phyloP scores from a whole-genome alignment of 1,140 invertebrate genomes.

The Sinella curviseta region DNA sequence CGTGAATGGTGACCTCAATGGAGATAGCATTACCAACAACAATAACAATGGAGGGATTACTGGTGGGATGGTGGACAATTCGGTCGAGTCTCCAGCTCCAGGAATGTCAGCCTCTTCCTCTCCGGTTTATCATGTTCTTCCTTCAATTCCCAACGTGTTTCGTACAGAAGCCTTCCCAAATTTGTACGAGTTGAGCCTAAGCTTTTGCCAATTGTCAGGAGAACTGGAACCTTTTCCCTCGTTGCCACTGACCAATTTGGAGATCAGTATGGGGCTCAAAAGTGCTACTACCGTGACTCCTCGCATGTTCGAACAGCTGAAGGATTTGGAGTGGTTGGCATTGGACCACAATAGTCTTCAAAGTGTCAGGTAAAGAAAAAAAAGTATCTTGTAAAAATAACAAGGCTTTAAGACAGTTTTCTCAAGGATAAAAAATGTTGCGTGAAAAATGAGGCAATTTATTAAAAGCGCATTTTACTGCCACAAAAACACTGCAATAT shows the following conservation, averaged over 20 bases:
- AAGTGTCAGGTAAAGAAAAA: conserved; percentile 61
- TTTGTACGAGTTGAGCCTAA: conserved; percentile 80
- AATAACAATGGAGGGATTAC: neutral
- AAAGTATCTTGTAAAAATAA: no score
- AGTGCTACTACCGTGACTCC: conserved; percentile 72
- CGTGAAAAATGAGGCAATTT: no score
- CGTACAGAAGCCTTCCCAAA: conserved; percentile 56
- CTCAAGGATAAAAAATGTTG: no score
- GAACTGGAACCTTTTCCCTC: conserved; percentile 74
- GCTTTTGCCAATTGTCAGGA: conserved; percentile 80
- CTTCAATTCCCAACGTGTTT: conserved; percentile 42
- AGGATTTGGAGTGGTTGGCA: conserved; percentile 76
- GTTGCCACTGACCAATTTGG: conserved; percentile 74
- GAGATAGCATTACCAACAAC: neutral
- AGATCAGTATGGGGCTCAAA: conserved; percentile 80
- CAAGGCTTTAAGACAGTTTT: no score
- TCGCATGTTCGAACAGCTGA: conserved; percentile 66
- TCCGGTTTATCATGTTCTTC: neutral
- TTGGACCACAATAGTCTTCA: conserved; percentile 85
- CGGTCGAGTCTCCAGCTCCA: neutral
- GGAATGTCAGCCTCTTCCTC: no score
- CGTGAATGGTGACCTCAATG: neutral
- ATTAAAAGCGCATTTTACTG: no score
- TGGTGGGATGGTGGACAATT: neutral
- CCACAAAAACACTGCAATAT: no score